phyloP scores from a whole-genome alignment of 2,797 vertebrate species.

The Sebastes kiyomatsui region DNA sequence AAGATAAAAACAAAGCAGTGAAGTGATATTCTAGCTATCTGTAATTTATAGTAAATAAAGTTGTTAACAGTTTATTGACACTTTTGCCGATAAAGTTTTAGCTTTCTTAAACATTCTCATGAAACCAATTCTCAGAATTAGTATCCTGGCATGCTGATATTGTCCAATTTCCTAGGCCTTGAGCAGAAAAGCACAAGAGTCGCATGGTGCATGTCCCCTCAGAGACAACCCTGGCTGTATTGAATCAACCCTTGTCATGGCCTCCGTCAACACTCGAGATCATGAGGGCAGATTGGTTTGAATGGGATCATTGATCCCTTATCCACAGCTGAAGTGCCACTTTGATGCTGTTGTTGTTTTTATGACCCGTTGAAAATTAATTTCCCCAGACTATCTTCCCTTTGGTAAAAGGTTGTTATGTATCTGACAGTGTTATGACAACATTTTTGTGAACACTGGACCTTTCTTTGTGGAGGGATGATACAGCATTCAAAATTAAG shows the following conservation, averaged over 20 bases:
- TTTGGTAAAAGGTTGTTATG: conserved; percentile 61
- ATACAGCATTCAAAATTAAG: conserved; percentile 8
- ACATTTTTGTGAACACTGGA: conserved; percentile 22
- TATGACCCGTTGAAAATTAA: conserved; percentile 42
- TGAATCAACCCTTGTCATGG: conserved; percentile 30
- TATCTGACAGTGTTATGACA: conserved; percentile 52
- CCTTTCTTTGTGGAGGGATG: neutral
- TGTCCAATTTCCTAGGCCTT: neutral
- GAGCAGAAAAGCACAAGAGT: neutral
- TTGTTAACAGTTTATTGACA: neutral
- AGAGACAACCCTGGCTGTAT: conserved; percentile 12
- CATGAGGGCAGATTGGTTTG: conserved; percentile 49
- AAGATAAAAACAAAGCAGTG: neutral
- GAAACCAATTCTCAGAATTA: neutral
- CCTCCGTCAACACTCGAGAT: conserved; percentile 46
- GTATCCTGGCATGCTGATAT: neutral
- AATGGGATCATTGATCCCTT: conserved; percentile 46
- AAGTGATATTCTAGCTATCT: neutral
- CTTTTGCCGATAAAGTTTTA: neutral
- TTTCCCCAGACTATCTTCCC: conserved; percentile 60
- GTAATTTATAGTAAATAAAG: neutral
- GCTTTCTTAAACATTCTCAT: neutral
- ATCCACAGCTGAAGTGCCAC: conserved; percentile 29
- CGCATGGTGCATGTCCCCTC: conserved; percentile 5
- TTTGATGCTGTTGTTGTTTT: conserved; percentile 40